Conservation (phyloP, 2,797 vertebrate species). For the Eulemur mongoz region DNA sequence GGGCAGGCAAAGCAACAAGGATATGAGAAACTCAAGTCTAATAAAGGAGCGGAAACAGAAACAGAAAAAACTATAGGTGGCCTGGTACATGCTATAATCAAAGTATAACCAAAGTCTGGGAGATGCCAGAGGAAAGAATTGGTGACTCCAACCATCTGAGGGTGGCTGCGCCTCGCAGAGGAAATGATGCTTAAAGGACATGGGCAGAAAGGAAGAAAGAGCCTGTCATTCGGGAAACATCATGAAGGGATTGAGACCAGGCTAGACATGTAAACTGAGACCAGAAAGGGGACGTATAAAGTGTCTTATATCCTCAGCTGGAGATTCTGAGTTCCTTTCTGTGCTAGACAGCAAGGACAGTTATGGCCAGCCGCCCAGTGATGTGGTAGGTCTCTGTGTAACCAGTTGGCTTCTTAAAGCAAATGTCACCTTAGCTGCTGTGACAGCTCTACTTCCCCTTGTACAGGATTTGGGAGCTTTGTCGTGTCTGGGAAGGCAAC, state of each 20-base stretch:
- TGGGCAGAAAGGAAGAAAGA: neutral
- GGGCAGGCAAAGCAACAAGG: neutral
- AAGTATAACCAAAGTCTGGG: neutral
- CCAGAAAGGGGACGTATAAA: neutral
- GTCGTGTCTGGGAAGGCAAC: neutral
- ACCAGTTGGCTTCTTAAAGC: neutral
- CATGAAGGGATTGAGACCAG: neutral
- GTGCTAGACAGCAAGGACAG: neutral
- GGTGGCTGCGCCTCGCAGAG: neutral
- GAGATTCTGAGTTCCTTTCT: neutral
- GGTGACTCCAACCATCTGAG: neutral
- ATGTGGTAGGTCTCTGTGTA: neutral
- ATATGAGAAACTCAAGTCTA: neutral
- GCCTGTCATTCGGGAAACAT: neutral
- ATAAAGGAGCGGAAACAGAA: neutral
- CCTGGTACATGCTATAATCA: neutral
- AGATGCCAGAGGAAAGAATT: neutral
- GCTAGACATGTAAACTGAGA: neutral
- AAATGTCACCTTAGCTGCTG: neutral
- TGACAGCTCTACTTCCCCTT: neutral
- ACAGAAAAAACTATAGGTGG: neutral
- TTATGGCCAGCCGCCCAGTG: fast-evolving
- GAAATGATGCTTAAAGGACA: neutral
- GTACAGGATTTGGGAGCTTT: neutral
- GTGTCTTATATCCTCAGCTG: neutral